phyloP scores from a whole-genome alignment of 2,113 vertebrate genomes.

The Epinephelus lanceolatus region DNA sequence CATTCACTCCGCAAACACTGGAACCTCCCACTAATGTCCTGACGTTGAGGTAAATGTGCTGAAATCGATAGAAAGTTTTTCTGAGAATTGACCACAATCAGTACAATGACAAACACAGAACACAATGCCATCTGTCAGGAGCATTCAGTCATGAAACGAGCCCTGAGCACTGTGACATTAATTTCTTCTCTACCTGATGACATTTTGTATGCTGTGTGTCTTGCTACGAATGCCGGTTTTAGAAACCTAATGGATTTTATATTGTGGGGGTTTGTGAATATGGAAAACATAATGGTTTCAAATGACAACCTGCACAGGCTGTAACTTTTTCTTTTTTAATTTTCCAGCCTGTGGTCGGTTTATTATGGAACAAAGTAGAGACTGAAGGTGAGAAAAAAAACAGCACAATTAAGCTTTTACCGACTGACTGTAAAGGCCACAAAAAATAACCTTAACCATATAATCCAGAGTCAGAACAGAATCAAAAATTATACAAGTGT shows the following conservation, averaged over 20 bases:
- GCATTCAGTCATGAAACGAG: conserved; percentile 49
- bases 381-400: not conserved
- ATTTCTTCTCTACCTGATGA: conserved; percentile 43
- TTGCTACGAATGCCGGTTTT: not conserved
- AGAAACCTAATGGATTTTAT: not conserved
- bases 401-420: not conserved
- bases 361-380: not conserved
- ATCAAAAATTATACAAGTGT: not conserved
- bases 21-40: conserved; percentile 37
- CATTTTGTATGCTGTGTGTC: not conserved
- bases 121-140: conserved; percentile 50
- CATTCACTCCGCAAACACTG: conserved; percentile 56
- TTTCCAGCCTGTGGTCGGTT: not conserved
- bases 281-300: not conserved
- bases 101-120: conserved; percentile 49
- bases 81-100: conserved; percentile 52
- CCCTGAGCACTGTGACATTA: conserved; percentile 11
- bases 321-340: not conserved
- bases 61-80: conserved; percentile 67
- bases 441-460: not conserved
- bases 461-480: not conserved
- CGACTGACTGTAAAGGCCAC: not conserved
- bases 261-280: conserved; percentile 5
- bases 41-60: conserved; percentile 55
- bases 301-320: not conserved